Evolutionary conservation across 2,888 invertebrate genomes (phyloP).

Genomic region (Zygothrica quintamaculata): DNA sequence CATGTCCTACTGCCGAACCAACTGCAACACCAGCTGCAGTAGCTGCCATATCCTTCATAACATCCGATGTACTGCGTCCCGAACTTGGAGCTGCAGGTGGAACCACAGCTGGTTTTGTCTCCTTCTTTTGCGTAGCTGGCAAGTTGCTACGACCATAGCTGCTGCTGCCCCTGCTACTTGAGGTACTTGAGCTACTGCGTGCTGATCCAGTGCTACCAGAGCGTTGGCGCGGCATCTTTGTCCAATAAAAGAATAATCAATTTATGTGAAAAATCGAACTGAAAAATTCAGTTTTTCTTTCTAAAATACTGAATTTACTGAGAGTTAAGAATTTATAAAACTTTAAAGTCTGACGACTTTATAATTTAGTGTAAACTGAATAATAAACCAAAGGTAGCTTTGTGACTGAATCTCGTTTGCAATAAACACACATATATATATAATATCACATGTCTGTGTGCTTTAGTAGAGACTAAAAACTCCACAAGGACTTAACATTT

Average conservation of each 20-base stretch:
- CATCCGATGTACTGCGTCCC: constrained; percentile 50
- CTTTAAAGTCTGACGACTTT: too few relatives aligned
- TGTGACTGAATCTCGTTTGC: constrained; percentile 12
- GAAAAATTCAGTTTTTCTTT: constrained; percentile 6
- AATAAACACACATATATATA: constrained; percentile 14
- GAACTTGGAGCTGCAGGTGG: constrained; percentile 29
- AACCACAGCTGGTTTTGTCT: constrained; percentile 39
- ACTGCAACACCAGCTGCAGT: constrained; percentile 71
- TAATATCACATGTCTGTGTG: neutral
- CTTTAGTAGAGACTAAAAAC: constrained; percentile 1
- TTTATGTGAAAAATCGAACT: constrained; percentile 3
- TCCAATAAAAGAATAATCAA: constrained; percentile 1
- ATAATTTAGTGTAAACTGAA: too few relatives aligned
- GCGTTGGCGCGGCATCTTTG: constrained; percentile 62
- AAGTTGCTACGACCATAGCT: constrained; percentile 23
- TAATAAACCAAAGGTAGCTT: constrained; percentile 33
- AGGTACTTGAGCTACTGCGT: constrained; percentile 15
- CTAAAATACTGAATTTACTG: too few relatives aligned
- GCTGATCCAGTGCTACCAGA: constrained; percentile 36
- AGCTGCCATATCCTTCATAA: constrained; percentile 70
- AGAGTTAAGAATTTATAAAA: too few relatives aligned
- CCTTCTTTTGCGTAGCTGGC: constrained; percentile 47
- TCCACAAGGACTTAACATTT: constrained; percentile 36
- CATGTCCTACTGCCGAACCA: constrained; percentile 70
- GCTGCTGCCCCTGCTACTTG: constrained; percentile 23